Conservation (phyloP, 2,797 vertebrate genomes). For the Gadopsis bispinosus region DNA sequence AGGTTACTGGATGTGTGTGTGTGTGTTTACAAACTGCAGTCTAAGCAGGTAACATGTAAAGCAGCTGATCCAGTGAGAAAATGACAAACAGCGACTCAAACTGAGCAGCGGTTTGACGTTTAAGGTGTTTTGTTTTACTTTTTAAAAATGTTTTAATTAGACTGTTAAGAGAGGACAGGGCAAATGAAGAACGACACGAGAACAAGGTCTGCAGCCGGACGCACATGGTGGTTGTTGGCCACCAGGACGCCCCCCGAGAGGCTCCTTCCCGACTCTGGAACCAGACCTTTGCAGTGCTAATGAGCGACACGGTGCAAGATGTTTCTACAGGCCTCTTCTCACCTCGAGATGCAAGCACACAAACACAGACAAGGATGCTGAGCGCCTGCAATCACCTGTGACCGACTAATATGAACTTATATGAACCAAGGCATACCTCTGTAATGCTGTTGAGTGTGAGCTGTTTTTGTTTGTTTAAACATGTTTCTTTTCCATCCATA, state of each 20-base stretch:
- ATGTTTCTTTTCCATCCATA: no score
- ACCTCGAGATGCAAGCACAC: no score
- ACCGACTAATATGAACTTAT: neutral
- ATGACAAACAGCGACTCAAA: conserved; percentile 22
- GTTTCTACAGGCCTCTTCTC: no score
- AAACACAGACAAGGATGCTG: no score
- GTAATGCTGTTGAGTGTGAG: neutral
- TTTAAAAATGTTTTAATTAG: conserved; percentile 15
- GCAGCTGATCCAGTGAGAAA: conserved; percentile 58
- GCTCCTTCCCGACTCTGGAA: neutral
- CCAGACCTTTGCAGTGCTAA: neutral
- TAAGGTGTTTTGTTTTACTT: no score
- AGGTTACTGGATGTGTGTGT: conserved; percentile 55
- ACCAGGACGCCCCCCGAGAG: no score
- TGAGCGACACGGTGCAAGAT: neutral
- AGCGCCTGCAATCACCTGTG: no score
- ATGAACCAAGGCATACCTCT: neutral
- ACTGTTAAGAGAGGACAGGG: neutral
- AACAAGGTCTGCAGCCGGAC: no score
- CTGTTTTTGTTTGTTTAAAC: neutral
- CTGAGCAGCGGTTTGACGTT: conserved; percentile 1
- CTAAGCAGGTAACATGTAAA: conserved; percentile 67
- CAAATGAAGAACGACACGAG: neutral
- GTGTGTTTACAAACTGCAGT: conserved; percentile 57
- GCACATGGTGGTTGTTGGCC: no score